phyloP scores from a whole-genome alignment of 2,888 invertebrate genomes.

The Cryptus armator region DNA sequence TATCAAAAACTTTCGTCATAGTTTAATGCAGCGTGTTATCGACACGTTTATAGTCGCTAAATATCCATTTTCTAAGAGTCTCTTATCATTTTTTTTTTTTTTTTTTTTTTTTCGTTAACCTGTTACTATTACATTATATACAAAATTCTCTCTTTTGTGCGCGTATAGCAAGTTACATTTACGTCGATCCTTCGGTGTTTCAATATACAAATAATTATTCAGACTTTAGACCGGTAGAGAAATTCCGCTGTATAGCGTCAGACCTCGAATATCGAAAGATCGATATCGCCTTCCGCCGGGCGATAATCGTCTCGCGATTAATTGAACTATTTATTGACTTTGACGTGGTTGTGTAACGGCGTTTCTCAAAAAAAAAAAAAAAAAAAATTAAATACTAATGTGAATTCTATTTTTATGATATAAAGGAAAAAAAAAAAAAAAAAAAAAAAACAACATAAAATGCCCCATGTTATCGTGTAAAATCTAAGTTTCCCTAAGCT shows the following conservation, averaged over 20 bases:
- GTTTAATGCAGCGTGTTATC: slow-evolving; percentile 50
- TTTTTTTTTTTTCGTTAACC: slow-evolving; percentile 15
- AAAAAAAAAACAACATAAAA: slow-evolving; percentile 41
- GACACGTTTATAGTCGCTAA: slow-evolving; percentile 24
- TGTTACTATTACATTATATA: slow-evolving; percentile 50
- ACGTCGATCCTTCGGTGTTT: slow-evolving; percentile 38
- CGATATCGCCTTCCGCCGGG: background rate
- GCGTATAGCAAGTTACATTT: slow-evolving; percentile 47
- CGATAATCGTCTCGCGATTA: slow-evolving; percentile 35
- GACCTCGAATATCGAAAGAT: slow-evolving; percentile 21
- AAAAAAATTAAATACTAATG: slow-evolving; percentile 55
- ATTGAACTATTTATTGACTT: slow-evolving; percentile 70
- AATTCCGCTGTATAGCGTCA: slow-evolving; percentile 27
- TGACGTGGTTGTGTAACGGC: slow-evolving; percentile 42
- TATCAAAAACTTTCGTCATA: slow-evolving; percentile 55
- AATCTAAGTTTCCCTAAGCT: slow-evolving; percentile 86
- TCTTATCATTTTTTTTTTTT: slow-evolving; percentile 15
- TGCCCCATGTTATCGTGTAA: slow-evolving; percentile 35
- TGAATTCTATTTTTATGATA: slow-evolving; percentile 31
- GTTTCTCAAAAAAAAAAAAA: slow-evolving; percentile 30
- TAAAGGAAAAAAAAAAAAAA: slow-evolving; percentile 25
- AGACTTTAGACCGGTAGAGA: slow-evolving; percentile 33
- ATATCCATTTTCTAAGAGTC: slow-evolving; percentile 31
- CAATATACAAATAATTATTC: slow-evolving; percentile 57
- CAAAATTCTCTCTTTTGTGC: slow-evolving; percentile 55